Evolutionary conservation across 2,113 vertebrate species (phyloP).

Genomic region (Oncorhynchus kisutch): DNA sequence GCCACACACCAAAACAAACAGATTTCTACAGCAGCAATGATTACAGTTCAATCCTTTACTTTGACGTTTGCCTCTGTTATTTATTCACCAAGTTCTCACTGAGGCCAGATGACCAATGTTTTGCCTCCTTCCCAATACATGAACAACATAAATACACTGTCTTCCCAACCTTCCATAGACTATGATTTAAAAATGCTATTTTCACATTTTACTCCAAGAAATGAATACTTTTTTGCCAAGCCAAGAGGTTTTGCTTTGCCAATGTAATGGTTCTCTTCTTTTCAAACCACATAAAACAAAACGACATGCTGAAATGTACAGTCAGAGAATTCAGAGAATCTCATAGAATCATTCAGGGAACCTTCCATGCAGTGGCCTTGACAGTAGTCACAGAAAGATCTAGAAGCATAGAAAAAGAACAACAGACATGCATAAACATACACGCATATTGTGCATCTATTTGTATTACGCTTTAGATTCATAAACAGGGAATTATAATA

Average conservation of each 20-base stretch:
- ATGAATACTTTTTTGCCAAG: neutral
- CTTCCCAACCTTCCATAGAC: neutral
- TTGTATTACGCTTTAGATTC: too few relatives aligned
- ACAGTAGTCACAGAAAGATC: constrained; percentile 50
- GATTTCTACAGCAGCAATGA: constrained; percentile 21
- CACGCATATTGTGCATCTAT: too few relatives aligned
- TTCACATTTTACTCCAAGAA: neutral
- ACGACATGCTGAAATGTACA: constrained; percentile 26
- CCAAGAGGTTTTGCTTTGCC: neutral
- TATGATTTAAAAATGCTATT: neutral
- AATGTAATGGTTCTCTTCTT: neutral
- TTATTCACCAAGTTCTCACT: neutral
- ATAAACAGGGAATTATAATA: too few relatives aligned
- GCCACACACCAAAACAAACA: constrained; percentile 2
- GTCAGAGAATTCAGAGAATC: neutral
- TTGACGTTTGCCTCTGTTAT: too few relatives aligned
- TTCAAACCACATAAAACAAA: too few relatives aligned
- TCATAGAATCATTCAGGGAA: too few relatives aligned
- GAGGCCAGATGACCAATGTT: neutral
- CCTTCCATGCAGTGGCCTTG: constrained; percentile 51
- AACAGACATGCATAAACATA: too few relatives aligned
- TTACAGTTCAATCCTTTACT: neutral
- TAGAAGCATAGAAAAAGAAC: neutral
- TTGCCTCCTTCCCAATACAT: neutral
- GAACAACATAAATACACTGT: too few relatives aligned